Evolutionary conservation across 1,140 invertebrate genomes (phyloP), one percentile per base, ranked within the genome.

Genomic region (Drosophila ananassae): DNA sequence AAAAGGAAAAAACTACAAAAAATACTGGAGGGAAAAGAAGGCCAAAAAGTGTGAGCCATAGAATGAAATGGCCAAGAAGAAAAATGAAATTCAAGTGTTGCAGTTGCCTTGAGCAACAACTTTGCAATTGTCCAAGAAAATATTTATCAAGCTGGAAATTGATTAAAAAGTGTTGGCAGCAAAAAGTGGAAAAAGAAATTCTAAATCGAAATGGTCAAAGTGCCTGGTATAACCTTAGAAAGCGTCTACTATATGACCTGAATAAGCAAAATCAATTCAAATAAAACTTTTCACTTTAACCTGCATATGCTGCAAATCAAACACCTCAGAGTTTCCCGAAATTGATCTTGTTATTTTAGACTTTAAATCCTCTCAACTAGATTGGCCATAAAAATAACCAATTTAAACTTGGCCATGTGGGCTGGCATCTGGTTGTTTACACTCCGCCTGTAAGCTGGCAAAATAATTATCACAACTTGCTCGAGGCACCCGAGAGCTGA

Each of bases 21-120:
- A 44, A 44, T 28, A n/a, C 41, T n/a, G 10, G 12, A 37, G 28
- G 30, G 57, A 21, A 34, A 52, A 48, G 51, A 59, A 69, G 63
- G 41, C 66, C 41, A 72, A 62, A 64, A 68, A 79, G 41, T 58
- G 58, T 54, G 24, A 21, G 51, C 48, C 48, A 63, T 46, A 34
- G 30, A 37, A 28, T 50, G 24, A 66, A 69, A 48, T 69, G 53
- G 25, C 2, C 13, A 59, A 56, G 34, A 57, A 25, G 30, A 24
- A 21, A 69, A 68, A 68, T 71, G 63, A 13, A 50, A 52, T 55
- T 71, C 46, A 64, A 79, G 77, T 74, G 79, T 60, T 78, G 74
- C 74, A 72, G 67, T 61, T 39, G 80, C 71, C 71, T 50, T 10
- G 44, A 21, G 67, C 51, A 57, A 57, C 63, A 34, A 32, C 66